A percentile compares a stretch with the other conserved stretches of the same genome.
Evolutionary conservation across 2,113 vertebrate genomes (phyloP).

Genomic region (Dasyprocta punctata): DNA sequence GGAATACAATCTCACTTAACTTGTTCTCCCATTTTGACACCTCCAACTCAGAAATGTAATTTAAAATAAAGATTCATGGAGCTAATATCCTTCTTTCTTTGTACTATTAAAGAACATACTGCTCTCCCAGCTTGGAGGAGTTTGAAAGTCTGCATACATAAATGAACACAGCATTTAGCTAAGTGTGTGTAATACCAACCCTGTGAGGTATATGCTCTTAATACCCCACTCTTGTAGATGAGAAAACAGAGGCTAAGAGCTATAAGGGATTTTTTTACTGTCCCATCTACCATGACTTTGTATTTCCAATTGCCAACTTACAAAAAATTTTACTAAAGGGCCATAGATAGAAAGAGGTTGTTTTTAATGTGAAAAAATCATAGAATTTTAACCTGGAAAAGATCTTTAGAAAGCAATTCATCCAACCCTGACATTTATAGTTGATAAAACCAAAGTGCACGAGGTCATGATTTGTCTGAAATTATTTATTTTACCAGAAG

Average conservation of each 20-base stretch:
- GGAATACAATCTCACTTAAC: conserved; percentile 74
- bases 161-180: conserved; percentile 46
- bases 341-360: not conserved
- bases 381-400: not conserved
- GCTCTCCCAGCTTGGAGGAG: conserved; percentile 38
- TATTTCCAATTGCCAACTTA: not conserved
- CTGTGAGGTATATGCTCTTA: not conserved
- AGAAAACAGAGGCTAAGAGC: not conserved
- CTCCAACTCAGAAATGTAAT: conserved; percentile 75
- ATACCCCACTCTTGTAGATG: not conserved
- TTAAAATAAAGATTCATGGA: conserved; percentile 82
- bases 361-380: conserved; percentile 31
- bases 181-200: not conserved
- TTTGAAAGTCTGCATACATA: conserved; percentile 64
- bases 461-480: not conserved
- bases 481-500: conserved; percentile 18
- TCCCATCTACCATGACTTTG: not conserved
- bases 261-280: not conserved
- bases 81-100: conserved; percentile 67
- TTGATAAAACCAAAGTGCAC: not conserved
- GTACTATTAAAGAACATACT: conserved; percentile 66
- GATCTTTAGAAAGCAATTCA: conserved; percentile 32
- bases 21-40: conserved; percentile 75
- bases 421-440: conserved; percentile 44
- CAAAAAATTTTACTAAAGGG: not conserved